These are phyloP conservation scores for Anniella stebbinsi DNA, from an alignment of 2,797 vertebrate genomes.

Conservation along the genomic window DNA sequence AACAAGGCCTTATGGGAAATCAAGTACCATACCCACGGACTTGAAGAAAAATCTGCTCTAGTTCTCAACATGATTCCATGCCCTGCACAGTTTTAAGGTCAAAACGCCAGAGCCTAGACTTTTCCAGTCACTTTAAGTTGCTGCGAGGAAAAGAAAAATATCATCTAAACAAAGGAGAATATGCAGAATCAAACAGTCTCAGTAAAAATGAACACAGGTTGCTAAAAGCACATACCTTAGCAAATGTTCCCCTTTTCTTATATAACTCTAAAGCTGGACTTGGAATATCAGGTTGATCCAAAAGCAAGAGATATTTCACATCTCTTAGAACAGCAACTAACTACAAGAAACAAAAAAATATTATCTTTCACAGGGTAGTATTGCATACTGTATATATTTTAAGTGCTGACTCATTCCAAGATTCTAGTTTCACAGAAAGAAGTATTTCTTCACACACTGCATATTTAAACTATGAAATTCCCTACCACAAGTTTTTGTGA, in stretches of 20 bases:
- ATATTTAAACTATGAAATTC: not conserved
- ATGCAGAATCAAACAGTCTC: not conserved
- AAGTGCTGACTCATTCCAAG: not conserved
- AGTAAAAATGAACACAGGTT: not conserved
- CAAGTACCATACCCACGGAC: not conserved
- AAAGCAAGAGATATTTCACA: constrained; percentile 84
- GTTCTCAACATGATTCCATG: not conserved
- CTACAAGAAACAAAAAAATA: constrained; percentile 67
- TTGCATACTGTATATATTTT: not conserved
- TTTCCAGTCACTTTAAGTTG: not conserved
- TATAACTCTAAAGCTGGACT: constrained; percentile 81
- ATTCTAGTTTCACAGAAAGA: not conserved
- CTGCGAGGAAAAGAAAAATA: not conserved
- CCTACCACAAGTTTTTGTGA: not conserved
- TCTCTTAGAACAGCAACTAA: constrained; percentile 85
- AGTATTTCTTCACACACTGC: not conserved
- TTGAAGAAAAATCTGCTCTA: not conserved
- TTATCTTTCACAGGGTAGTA: constrained; percentile 3
- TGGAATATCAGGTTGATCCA: constrained; percentile 80
- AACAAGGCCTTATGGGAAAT: not conserved
- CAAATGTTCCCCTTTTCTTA: constrained; percentile 81
- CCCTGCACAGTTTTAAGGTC: not conserved
- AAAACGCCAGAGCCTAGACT: not conserved
- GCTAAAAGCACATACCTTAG: constrained; percentile 78
- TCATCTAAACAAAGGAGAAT: not conserved